Percentiles rank a stretch among this genome's conserved stretches.
Conservation (phyloP, 2,797 vertebrate genomes). For the Emys orbicularis region DNA sequence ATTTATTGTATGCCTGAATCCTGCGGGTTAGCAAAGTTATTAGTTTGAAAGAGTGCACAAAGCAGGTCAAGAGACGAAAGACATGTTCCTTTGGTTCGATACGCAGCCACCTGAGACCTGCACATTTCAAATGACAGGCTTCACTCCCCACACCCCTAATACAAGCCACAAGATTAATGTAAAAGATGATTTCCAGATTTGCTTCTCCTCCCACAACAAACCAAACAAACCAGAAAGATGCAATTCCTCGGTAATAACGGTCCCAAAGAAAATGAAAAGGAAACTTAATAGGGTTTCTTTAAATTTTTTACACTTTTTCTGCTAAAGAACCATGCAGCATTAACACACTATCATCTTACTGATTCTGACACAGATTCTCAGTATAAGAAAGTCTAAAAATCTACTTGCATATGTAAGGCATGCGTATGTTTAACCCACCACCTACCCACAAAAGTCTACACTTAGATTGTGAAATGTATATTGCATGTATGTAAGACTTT, state of each 20-base stretch:
- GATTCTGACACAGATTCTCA: not conserved
- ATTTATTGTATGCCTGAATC: not conserved
- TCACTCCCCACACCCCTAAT: conserved; percentile 34
- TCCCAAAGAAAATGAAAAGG: not conserved
- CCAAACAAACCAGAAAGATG: not conserved
- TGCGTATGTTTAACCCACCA: accelerated
- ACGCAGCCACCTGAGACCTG: not conserved
- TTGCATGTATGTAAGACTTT: not conserved
- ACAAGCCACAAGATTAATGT: conserved; percentile 41
- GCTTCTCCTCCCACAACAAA: not conserved
- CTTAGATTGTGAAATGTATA: not conserved
- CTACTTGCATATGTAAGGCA: accelerated
- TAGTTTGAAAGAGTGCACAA: not conserved
- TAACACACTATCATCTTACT: not conserved
- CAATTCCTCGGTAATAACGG: accelerated
- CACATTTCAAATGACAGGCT: not conserved
- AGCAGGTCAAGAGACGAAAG: conserved; percentile 25
- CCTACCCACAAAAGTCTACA: not conserved
- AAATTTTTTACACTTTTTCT: conserved; percentile 8
- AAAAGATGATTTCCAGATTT: conserved; percentile 1
- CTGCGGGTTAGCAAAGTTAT: not conserved
- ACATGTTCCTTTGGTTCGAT: not conserved
- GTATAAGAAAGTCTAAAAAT: not conserved
- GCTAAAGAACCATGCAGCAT: not conserved
- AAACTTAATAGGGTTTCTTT: conserved; percentile 2